Evolutionary conservation across 2,113 vertebrate genomes (phyloP), one percentile per base, ranked within the genome.

Genomic region (Phoxinus phoxinus): DNA sequence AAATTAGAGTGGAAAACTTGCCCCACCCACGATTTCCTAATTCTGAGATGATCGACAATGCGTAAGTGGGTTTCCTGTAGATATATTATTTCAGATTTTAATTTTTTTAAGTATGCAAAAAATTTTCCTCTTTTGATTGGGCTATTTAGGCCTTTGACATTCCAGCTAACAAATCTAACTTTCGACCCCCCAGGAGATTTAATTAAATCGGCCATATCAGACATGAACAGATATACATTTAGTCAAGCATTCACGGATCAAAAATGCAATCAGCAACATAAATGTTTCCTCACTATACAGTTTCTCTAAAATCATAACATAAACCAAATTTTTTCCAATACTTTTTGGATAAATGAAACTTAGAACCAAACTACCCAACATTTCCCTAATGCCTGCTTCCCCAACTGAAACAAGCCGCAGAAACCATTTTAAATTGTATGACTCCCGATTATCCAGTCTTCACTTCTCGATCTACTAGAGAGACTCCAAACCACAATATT

Each of bases 11-110:
- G 72, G 25, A 85, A 85, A 5, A 77, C 15, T 15, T 65, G 73
- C 1, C 83, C 83, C 23, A 85, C 73, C 56, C 69, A 74, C 8
- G 58, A 44, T 65, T 77, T 37, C 21, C 44, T 41, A 30, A 67
- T n/a, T 51, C 83, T 65, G 44, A 30, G n/a, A n/a, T n/a, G n/a
- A n/a, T n/a, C n/a, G n/a, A n/a, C n/a, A n/a, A n/a, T n/a, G n/a
- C n/a, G n/a, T 35, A 69, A 6, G 17, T 82, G n/a, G 35, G 71
- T 82, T 61, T 83, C 41, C 65, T 83, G 58, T 13, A 67, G 30
- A 75, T 82, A 63, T 30, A 44, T 41, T 30, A 74, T 82, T 56
- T 86, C 53, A 82, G 12, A 25, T 74, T 86, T 85, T 59, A 53
- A 19, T 69, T 21, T 69, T 35, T 69, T 69, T 19, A 35, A 35